Base-by-base conservation (phyloP, 1,140 invertebrate genomes). In the Nylanderia fulva region DNA sequence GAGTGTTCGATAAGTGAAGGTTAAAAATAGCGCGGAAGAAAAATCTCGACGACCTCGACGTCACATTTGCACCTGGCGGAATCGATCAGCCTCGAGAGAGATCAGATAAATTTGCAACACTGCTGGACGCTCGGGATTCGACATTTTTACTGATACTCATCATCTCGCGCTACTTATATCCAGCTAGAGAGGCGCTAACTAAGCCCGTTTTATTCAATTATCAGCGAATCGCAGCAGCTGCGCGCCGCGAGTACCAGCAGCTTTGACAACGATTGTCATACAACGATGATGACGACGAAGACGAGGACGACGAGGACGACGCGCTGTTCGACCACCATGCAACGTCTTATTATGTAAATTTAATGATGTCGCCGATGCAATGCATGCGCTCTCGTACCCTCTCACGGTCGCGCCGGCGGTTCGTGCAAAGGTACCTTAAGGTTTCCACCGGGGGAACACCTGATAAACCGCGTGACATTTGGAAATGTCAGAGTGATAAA, bases 321-420 rank as follows among this genome's bases (percentile, higher is more conserved):
- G 42, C 24, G 29, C 42, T 8, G 13, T 61, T 72, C 83, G 86
- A 75, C 86, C 91, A 91, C 90, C 75, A 8, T 42, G 88, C 91
- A 89, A 92, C 80, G 90, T 91, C 92, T 93, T 92, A 92, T 93
- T 93, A 93, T 93, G 91, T 88, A 93, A 92, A 93, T 93, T 91
- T 91, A 91, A 92, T 92, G 88, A 89, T 83, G 66, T 71, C 77
- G 85, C 39, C 60, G 88, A 84, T 75, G 75, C 85, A 64, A 77
- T 85, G 88, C 83, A 88, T 69, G 74, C 68, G 61, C 82, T 85
- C 24, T 54, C 58, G 69, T 33, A 21, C 68, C 18, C 39, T 80
- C 54, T 56, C 61, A 64, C 61, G 48, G 13, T 45, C 36, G 48
- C 21, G 48, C 8, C 27, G 71, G 45, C 45, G 76, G 71, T 68